Conservation (phyloP, 2,888 invertebrate species). For the Drosophila falleni region DNA sequence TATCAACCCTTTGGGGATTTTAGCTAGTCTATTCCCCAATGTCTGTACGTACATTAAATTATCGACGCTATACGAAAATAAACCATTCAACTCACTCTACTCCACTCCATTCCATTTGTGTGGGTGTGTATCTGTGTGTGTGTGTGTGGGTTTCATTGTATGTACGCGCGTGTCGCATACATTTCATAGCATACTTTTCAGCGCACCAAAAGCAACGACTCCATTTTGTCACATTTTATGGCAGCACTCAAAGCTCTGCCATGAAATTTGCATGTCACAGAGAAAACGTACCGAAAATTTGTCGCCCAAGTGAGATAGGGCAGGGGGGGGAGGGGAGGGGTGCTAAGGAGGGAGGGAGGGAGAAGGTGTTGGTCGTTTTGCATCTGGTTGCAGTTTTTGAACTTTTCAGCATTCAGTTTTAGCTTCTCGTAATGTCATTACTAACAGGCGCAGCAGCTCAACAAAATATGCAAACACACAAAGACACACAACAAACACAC, state of each 20-base stretch:
- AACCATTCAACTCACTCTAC: constrained; percentile 37
- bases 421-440: constrained; percentile 51
- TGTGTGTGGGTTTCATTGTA: constrained; percentile 16
- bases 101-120: constrained; percentile 5
- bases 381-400: constrained; percentile 16
- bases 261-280: constrained; percentile 59
- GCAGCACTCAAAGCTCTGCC: constrained; percentile 53
- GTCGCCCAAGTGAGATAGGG: constrained; percentile 1
- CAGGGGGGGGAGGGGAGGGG: background rate
- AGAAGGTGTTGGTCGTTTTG: background rate
- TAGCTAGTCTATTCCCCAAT: constrained; percentile 30
- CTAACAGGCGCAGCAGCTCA: constrained; percentile 25
- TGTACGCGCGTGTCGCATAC: constrained; percentile 31
- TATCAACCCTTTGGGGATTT: constrained; percentile 31
- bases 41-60: constrained; percentile 56
- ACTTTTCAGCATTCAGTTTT: constrained; percentile 43
- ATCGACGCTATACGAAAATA: constrained; percentile 73
- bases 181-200: constrained; percentile 62
- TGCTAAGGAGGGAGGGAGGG: background rate
- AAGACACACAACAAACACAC: constrained; percentile 9
- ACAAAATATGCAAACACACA: constrained; percentile 37
- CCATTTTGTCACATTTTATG: constrained; percentile 69
- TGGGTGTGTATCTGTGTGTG: constrained; percentile 4
- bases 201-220: constrained; percentile 45
- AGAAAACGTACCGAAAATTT: constrained; percentile 28